phyloP scores from a whole-genome alignment of 53 echinoderm and acorn worm genomes.

The Mesocentrotus franciscanus region DNA sequence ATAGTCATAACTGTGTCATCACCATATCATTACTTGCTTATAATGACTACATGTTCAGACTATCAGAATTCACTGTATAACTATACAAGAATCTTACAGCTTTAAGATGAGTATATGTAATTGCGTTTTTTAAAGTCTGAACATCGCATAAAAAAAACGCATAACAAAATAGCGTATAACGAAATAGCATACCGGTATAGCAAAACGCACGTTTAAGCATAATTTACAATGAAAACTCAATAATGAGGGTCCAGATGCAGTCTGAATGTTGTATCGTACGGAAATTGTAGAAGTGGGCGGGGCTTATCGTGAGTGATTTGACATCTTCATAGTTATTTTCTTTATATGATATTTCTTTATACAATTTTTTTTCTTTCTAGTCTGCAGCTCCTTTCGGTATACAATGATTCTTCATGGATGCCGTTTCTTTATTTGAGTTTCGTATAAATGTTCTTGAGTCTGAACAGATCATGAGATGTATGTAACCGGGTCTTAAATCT shows the following conservation, averaged over 20 bases:
- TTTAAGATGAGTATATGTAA: too few relatives aligned
- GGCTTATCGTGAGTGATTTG: not conserved
- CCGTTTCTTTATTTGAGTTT: not conserved
- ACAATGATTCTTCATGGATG: too few relatives aligned
- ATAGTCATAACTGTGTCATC: constrained; percentile 7
- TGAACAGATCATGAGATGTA: too few relatives aligned
- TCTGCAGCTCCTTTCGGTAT: too few relatives aligned
- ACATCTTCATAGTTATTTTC: not conserved
- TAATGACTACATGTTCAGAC: not conserved
- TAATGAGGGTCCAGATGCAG: too few relatives aligned
- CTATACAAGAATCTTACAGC: not conserved
- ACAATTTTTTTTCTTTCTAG: too few relatives aligned
- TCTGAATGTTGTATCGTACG: too few relatives aligned
- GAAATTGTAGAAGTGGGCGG: not conserved
- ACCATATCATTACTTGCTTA: not conserved
- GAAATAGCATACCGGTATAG: not conserved
- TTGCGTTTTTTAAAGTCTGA: not conserved
- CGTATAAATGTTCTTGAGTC: not conserved
- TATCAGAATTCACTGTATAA: not conserved
- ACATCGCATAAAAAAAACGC: not conserved
- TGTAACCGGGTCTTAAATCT: too few relatives aligned
- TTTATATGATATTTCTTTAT: not conserved
- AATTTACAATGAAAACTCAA: not conserved
- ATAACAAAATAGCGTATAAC: not conserved
- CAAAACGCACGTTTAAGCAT: not conserved